Conservation (phyloP, 2,797 vertebrate genomes). For the Neomorphus geoffroyi region DNA sequence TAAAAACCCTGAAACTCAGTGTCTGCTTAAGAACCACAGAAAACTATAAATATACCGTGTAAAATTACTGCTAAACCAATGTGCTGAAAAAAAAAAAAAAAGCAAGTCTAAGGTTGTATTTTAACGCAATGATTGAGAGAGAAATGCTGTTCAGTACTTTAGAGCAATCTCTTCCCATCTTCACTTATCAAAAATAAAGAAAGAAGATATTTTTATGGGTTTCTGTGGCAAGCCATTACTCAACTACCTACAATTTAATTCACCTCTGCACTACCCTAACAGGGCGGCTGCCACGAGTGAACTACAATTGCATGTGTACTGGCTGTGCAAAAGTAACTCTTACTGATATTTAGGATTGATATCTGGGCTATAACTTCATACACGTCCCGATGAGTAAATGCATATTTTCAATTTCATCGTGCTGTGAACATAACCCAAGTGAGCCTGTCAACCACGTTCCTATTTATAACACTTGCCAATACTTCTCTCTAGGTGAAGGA, state of each 20-base stretch:
- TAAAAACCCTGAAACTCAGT: not conserved
- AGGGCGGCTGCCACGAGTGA: accelerated
- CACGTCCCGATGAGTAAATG: not conserved
- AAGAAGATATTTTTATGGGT: not conserved
- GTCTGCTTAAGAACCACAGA: not conserved
- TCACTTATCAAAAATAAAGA: not conserved
- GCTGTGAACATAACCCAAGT: not conserved
- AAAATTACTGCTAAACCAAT: not conserved
- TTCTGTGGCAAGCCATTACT: not conserved
- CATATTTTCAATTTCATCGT: not conserved
- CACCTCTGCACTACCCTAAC: not conserved
- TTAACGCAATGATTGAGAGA: not conserved
- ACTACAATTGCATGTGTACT: not conserved
- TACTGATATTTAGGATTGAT: not conserved
- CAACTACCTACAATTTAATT: not conserved
- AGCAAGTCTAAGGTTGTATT: not conserved
- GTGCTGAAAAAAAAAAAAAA: not conserved
- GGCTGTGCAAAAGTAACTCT: not conserved
- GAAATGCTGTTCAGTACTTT: not conserved
- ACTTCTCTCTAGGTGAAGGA: constrained; percentile 11
- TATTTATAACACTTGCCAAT: constrained; percentile 27
- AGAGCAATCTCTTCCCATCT: not conserved
- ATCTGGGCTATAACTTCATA: not conserved
- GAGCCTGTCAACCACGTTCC: not conserved
- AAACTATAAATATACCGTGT: not conserved